Evolutionary conservation across 2,888 invertebrate species (phyloP), one percentile per base, ranked within the genome.

Genomic region (Axea sp.): DNA sequence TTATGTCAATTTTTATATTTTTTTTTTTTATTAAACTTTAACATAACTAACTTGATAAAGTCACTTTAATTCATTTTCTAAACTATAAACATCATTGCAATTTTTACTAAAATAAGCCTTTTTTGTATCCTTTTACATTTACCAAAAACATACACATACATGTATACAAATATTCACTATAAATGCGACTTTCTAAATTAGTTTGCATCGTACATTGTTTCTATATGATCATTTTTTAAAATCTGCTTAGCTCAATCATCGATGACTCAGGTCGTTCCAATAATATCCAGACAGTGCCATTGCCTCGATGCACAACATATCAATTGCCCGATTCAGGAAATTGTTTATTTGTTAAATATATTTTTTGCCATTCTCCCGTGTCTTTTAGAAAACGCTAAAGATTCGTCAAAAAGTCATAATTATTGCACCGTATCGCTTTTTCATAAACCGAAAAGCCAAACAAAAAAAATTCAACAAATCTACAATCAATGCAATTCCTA

Each of bases 61-160:
- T n/a, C n/a, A n/a, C n/a, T n/a, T n/a, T n/a, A n/a, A n/a, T n/a
- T n/a, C n/a, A n/a, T n/a, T n/a, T n/a, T n/a, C n/a, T n/a, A n/a
- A n/a, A n/a, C n/a, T n/a, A n/a, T n/a, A n/a, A n/a, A n/a, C n/a
- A n/a, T n/a, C n/a, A n/a, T n/a, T n/a, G n/a, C n/a, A n/a, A n/a
- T n/a, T 77, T 79, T 81, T 81, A 77, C 76, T 79, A 80, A 80
- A 78, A 80, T 81, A 78, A 78, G 69, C 45, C 22, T 69, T 69
- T 68, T 53, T 35, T 35, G 43, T 37, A 47, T 59, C 24, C 28
- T 28, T 64, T 51, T 60, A 59, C 51, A 64, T 72, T 49, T 74
- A 74, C 67, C 75, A 68, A 76, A 73, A 73, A 64, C 72, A 75
- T 78, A 73, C 73, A 77, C 62, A 64, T 53, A 74, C 64, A 69